Evolutionary conservation across 2,113 vertebrate genomes (phyloP).

Genomic region (Xenopus laevis): DNA sequence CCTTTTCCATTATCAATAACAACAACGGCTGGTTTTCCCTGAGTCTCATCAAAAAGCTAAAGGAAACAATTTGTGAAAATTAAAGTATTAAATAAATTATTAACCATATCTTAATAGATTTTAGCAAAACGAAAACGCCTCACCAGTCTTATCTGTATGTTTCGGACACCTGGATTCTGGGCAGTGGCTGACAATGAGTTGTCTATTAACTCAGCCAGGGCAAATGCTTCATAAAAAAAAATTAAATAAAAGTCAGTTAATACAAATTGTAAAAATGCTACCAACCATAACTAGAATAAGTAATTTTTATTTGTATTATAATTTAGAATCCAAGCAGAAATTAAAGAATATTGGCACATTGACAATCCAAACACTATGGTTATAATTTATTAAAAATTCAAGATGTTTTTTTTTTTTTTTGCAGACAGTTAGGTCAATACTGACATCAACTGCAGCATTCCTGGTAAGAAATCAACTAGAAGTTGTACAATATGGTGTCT

Average conservation of each 20-base stretch:
- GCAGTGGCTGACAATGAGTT: constrained; percentile 87
- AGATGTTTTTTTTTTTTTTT: too few relatives aligned
- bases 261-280: too few relatives aligned
- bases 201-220: constrained; percentile 90
- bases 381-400: too few relatives aligned
- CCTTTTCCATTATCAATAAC: constrained; percentile 90
- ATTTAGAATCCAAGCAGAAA: too few relatives aligned
- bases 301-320: too few relatives aligned
- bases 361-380: too few relatives aligned
- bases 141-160: constrained; percentile 86
- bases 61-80: constrained; percentile 35
- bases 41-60: constrained; percentile 81
- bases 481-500: too few relatives aligned
- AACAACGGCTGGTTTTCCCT: constrained; percentile 80
- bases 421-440: too few relatives aligned
- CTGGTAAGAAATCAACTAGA: too few relatives aligned
- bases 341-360: too few relatives aligned
- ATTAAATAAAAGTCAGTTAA: constrained; percentile 38
- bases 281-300: too few relatives aligned
- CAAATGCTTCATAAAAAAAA: constrained; percentile 75
- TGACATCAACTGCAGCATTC: too few relatives aligned
- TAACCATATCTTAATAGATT: not conserved
- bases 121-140: constrained; percentile 45
- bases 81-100: not conserved
- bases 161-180: constrained; percentile 68